phyloP scores from a whole-genome alignment of 2,797 vertebrate genomes.

The Poecilia velifera region DNA sequence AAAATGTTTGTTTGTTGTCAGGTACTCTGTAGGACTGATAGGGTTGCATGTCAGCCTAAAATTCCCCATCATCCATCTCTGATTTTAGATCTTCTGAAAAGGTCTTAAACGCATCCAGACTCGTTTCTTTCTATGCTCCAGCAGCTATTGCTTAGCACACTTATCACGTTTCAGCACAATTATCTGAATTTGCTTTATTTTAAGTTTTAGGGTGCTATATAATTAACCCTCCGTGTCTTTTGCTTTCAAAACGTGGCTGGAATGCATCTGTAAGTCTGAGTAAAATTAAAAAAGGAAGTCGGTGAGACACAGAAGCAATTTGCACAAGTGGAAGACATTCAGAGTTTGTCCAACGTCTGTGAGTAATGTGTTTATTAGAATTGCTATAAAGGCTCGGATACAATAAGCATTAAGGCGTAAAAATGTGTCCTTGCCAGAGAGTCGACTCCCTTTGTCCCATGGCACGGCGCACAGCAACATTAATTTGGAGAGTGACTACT shows the following conservation, averaged over 20 bases:
- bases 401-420: constrained; percentile 43
- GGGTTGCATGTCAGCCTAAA: too few species aligned
- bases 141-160: neutral
- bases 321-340: constrained; percentile 25
- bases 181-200: constrained; percentile 44
- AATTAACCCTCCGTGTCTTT: constrained; percentile 38
- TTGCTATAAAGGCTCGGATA: constrained; percentile 41
- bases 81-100: neutral
- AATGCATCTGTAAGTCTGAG: constrained; percentile 17
- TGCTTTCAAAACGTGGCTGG: constrained; percentile 28
- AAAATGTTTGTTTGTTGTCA: neutral
- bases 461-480: constrained; percentile 32
- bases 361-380: constrained; percentile 49
- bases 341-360: constrained; percentile 27
- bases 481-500: constrained; percentile 55
- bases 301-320: constrained; percentile 29
- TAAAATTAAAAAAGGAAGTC: constrained; percentile 19
- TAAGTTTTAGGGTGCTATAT: constrained; percentile 59
- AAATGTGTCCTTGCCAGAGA: constrained; percentile 35
- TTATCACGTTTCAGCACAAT: constrained; percentile 13
- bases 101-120: neutral
- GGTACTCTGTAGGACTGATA: too few species aligned
- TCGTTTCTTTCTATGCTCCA: too few species aligned
- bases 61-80: neutral
- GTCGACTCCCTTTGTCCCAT: constrained; percentile 39